These are phyloP conservation scores for Ephydatia muelleri DNA, from an alignment of 37 sponge, comb jelly and placozoan genomes.

Conservation along the genomic window DNA sequence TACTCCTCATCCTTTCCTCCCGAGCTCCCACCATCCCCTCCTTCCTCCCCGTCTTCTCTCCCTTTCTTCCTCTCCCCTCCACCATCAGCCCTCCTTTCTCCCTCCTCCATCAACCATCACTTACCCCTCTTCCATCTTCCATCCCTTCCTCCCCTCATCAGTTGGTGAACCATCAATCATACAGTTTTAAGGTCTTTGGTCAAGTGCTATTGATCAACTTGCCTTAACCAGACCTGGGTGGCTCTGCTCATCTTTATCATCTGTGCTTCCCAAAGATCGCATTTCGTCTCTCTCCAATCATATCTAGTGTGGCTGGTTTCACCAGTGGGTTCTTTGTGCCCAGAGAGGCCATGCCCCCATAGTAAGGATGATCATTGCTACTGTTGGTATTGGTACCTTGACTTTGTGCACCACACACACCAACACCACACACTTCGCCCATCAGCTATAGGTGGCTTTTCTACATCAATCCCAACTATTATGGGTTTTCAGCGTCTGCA, in stretches of 20 bases:
- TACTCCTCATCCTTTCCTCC: too few species aligned
- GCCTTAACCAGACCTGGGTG: slow-evolving; percentile 78
- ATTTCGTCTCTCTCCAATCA: slow-evolving; percentile 55
- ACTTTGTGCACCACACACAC: too few species aligned
- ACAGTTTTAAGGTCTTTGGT: slow-evolving; percentile 21
- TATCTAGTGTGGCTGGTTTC: slow-evolving; percentile 67
- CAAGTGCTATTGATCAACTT: slow-evolving; percentile 47
- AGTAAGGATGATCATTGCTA: slow-evolving; percentile 16
- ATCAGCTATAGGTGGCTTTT: slow-evolving; percentile 62
- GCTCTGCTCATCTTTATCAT: slow-evolving; percentile 57
- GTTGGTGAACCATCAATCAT: not conserved
- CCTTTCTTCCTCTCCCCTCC: not conserved
- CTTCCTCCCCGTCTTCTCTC: not conserved
- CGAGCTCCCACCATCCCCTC: too few species aligned
- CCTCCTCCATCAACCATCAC: not conserved
- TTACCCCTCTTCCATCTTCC: too few species aligned
- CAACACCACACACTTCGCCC: too few species aligned
- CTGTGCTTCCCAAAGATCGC: slow-evolving; percentile 32
- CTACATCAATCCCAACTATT: slow-evolving; percentile 77
- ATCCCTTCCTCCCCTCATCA: not conserved
- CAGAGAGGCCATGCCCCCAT: slow-evolving; percentile 30
- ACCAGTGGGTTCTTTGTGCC: slow-evolving; percentile 83
- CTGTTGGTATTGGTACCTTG: too few species aligned
- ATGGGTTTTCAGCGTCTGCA: slow-evolving; percentile 59
- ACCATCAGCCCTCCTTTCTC: too few species aligned